These are phyloP conservation scores for Chelon auratus DNA, from an alignment of 2,797 vertebrate genomes.

Conservation along the genomic window DNA sequence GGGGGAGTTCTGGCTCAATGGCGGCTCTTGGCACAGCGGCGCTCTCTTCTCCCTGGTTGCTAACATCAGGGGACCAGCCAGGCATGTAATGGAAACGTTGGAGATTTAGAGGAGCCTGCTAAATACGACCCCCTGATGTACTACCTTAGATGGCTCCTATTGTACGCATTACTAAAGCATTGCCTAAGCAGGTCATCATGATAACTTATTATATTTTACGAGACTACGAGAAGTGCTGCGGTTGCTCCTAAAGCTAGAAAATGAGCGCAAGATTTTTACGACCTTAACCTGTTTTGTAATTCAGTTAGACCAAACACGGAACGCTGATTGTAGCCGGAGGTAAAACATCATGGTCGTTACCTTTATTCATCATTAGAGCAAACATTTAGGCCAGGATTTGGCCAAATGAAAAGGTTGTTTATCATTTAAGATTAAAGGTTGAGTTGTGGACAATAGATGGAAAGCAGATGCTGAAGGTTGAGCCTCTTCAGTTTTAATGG, in stretches of 20 bases:
- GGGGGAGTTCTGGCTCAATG: slow-evolving; percentile 68
- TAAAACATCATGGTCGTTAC: slow-evolving; percentile 22
- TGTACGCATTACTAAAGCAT: slow-evolving; percentile 26
- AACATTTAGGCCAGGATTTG: neutral
- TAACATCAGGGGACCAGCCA: slow-evolving; percentile 76
- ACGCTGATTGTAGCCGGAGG: slow-evolving; percentile 53
- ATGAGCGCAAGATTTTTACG: slow-evolving; percentile 34
- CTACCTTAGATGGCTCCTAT: slow-evolving; percentile 65
- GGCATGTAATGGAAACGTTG: slow-evolving; percentile 81
- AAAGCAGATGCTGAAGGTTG: slow-evolving; percentile 73
- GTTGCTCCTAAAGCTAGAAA: slow-evolving; percentile 34
- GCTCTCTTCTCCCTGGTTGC: slow-evolving; percentile 64
- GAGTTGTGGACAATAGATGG: slow-evolving; percentile 59
- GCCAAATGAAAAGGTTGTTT: slow-evolving; percentile 55
- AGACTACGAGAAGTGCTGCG: slow-evolving; percentile 18
- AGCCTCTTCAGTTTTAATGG: slow-evolving; percentile 53
- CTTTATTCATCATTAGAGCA: slow-evolving; percentile 16
- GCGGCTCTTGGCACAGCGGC: slow-evolving; percentile 64
- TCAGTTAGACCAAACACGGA: slow-evolving; percentile 19
- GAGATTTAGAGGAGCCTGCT: slow-evolving; percentile 76
- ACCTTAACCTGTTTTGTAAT: slow-evolving; percentile 50
- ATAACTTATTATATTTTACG: slow-evolving; percentile 63
- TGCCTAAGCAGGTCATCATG: slow-evolving; percentile 49
- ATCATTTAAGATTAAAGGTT: slow-evolving; percentile 48
- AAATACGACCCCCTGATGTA: slow-evolving; percentile 68